Conservation (phyloP, 1,140 invertebrate species). For the Drosophila punjabiensis region DNA sequence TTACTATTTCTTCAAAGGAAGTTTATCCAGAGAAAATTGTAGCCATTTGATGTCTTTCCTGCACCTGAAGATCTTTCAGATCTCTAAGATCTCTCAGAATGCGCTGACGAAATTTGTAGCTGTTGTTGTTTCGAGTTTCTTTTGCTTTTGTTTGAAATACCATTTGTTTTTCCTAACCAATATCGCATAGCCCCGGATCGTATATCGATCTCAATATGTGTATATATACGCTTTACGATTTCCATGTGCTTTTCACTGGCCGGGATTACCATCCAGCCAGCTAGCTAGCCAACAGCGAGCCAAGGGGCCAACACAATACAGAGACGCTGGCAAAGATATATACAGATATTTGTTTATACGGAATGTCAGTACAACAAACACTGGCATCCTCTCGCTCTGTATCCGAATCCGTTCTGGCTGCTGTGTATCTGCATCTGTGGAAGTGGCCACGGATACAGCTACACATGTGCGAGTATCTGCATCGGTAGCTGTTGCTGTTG, state of each 20-base stretch:
- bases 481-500: conserved; percentile 58
- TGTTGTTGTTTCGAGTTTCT: background rate
- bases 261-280: conserved; percentile 22
- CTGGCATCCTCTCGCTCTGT: conserved; percentile 37
- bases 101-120: conserved; percentile 1
- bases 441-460: background rate
- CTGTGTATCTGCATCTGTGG: conserved; percentile 30
- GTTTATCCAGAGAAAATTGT: background rate
- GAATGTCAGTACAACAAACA: conserved; percentile 70
- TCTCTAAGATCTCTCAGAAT: conserved; percentile 1
- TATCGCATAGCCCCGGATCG: conserved; percentile 54
- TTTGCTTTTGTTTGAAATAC: conserved; percentile 16
- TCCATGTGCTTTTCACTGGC: conserved; percentile 50
- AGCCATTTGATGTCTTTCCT: conserved; percentile 7
- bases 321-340: conserved; percentile 18
- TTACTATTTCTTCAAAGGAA: conserved; percentile 9
- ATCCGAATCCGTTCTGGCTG: conserved; percentile 17
- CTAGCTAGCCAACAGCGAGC: conserved; percentile 7
- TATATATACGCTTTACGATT: conserved; percentile 33
- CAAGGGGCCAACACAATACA: conserved; percentile 58
- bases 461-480: conserved; percentile 24
- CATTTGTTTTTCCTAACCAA: conserved; percentile 19
- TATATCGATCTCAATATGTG: conserved; percentile 26
- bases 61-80: conserved; percentile 16
- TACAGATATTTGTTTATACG: conserved; percentile 67